A percentile compares a stretch with the other conserved stretches of the same genome.
phyloP scores from a whole-genome alignment of 2,888 invertebrate genomes.

The Mythimna vitellina region DNA sequence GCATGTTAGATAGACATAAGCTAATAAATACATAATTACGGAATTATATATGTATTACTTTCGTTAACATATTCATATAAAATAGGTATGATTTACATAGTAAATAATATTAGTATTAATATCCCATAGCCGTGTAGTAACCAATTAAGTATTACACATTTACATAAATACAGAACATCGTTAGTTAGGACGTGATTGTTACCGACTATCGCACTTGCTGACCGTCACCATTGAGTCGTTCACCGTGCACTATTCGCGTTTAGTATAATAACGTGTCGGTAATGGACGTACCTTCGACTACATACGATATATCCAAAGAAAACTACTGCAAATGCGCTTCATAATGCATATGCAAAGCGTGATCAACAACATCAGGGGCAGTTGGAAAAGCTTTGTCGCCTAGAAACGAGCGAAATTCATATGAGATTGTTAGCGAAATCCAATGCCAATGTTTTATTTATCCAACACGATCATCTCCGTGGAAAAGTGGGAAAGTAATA shows the following conservation, averaged over 20 bases:
- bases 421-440: constrained; percentile 77
- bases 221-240: constrained; percentile 82
- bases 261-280: constrained; percentile 85
- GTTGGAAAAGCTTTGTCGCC: constrained; percentile 90
- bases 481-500: constrained; percentile 65
- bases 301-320: constrained; percentile 91
- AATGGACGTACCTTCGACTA: constrained; percentile 91
- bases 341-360: constrained; percentile 91
- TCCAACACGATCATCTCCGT: constrained; percentile 61
- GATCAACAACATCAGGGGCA: constrained; percentile 91
- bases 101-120: constrained; percentile 55
- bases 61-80: constrained; percentile 12
- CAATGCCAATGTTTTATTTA: constrained; percentile 72
- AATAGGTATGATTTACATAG: constrained; percentile 21
- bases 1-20: constrained; percentile 60
- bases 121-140: constrained; percentile 54
- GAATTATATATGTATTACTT: not conserved
- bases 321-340: constrained; percentile 91
- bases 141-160: constrained; percentile 34
- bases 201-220: constrained; percentile 57
- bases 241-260: constrained; percentile 83
- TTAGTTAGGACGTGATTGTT: constrained; percentile 57
- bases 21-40: constrained; percentile 13
- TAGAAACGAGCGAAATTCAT: constrained; percentile 89
- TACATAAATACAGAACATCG: constrained; percentile 53